phyloP scores from a whole-genome alignment of 2,113 vertebrate genomes.

The Halcyon senegalensis region DNA sequence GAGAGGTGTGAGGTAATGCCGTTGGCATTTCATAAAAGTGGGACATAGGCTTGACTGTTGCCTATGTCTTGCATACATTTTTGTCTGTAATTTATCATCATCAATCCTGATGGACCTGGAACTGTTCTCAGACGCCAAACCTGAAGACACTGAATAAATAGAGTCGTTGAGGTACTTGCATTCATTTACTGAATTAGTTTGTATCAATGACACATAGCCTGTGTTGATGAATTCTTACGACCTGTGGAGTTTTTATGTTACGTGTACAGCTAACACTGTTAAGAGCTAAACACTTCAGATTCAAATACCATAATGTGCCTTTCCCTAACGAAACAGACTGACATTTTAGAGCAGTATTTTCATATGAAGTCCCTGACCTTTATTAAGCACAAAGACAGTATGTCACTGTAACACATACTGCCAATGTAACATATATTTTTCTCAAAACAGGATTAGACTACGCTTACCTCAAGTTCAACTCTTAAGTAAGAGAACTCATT shows the following conservation, averaged over 20 bases:
- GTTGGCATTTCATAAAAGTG: background rate
- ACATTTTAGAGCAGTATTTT: constrained; percentile 12
- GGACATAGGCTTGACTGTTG: background rate
- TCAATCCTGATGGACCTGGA: background rate
- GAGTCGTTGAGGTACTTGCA: background rate
- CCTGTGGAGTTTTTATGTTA: background rate
- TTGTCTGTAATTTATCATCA: background rate
- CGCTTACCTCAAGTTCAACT: background rate
- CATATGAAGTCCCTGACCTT: constrained; percentile 5
- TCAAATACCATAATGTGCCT: background rate
- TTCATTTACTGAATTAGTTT: background rate
- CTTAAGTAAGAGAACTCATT: background rate
- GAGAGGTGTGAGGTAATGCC: background rate
- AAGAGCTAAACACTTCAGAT: background rate
- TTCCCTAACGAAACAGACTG: background rate
- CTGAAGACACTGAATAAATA: background rate
- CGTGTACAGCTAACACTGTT: background rate
- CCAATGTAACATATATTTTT: background rate
- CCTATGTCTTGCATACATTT: background rate
- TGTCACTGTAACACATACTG: background rate
- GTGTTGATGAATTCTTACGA: background rate
- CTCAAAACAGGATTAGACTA: background rate
- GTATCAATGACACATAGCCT: background rate
- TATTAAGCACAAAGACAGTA: background rate
- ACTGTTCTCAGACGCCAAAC: background rate